Percentiles rank a stretch among this genome's conserved stretches.
phyloP scores from a whole-genome alignment of 2,113 vertebrate genomes.

The Ophiodon elongatus region DNA sequence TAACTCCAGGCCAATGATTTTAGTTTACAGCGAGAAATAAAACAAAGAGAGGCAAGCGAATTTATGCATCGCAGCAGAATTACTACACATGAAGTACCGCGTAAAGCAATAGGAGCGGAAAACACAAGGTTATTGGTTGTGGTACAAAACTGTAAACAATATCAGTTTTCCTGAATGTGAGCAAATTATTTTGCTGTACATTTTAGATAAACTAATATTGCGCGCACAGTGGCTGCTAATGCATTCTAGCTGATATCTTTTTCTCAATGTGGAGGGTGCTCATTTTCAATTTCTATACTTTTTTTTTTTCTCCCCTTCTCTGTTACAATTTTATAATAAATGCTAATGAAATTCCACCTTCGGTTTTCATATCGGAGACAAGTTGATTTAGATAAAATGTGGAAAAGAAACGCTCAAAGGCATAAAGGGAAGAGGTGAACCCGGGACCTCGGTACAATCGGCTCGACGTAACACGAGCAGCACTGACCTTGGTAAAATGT shows the following conservation, averaged over 20 bases:
- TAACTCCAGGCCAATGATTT: constrained; percentile 43
- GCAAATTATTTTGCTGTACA: constrained; percentile 46
- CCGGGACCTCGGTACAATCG: constrained; percentile 23
- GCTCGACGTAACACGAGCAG: constrained; percentile 15
- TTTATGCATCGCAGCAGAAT: constrained; percentile 39
- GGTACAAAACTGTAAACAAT: constrained; percentile 47
- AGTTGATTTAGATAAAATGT: constrained; percentile 61
- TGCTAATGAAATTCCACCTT: constrained; percentile 67
- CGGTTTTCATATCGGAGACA: constrained; percentile 44
- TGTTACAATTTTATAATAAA: constrained; percentile 47
- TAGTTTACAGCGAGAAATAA: constrained; percentile 54
- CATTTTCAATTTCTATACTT: constrained; percentile 22
- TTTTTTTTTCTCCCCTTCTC: no score
- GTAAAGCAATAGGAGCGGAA: constrained; percentile 40
- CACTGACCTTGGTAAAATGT: constrained; percentile 34
- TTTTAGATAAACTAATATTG: constrained; percentile 43
- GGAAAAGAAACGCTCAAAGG: constrained; percentile 19
- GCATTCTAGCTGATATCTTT: constrained; percentile 36
- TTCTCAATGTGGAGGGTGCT: constrained; percentile 3
- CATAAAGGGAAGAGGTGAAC: constrained; percentile 29
- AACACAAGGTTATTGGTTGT: constrained; percentile 53
- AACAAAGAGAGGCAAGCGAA: constrained; percentile 44
- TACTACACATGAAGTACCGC: constrained; percentile 39
- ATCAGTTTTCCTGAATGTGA: constrained; percentile 58
- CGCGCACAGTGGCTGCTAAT: constrained; percentile 13